phyloP scores from a whole-genome alignment of 2,797 vertebrate species.

The Stomatorhinus walkeri region DNA sequence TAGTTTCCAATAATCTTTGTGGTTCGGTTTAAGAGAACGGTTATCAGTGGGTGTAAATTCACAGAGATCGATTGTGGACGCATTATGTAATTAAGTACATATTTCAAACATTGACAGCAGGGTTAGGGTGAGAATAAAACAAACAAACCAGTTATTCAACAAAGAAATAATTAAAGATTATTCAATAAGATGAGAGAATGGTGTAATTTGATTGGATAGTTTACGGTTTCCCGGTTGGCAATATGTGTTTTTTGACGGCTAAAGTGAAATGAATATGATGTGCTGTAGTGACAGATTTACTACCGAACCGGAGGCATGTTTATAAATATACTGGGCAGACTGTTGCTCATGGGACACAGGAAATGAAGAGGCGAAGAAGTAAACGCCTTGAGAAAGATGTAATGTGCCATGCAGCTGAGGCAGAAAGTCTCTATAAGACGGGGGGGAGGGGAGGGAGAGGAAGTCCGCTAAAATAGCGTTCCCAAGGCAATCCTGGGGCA shows the following conservation, averaged over 20 bases:
- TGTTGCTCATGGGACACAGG: slow-evolving; percentile 53
- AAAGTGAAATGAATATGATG: slow-evolving; percentile 36
- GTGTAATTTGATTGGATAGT: slow-evolving; percentile 8
- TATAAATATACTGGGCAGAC: slow-evolving; percentile 48
- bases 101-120: not conserved
- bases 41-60: slow-evolving; percentile 1
- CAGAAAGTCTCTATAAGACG: no score
- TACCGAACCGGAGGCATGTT: slow-evolving; percentile 41
- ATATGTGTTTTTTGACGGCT: slow-evolving; percentile 46
- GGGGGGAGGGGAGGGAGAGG: not conserved
- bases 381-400: slow-evolving; percentile 33
- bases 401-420: not conserved
- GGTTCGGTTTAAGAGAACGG: not conserved
- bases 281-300: slow-evolving; percentile 47
- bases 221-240: slow-evolving; percentile 35
- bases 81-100: slow-evolving; percentile 3
- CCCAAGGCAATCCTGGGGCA: not conserved
- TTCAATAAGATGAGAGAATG: not conserved
- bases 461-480: not conserved
- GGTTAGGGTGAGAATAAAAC: not conserved
- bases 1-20: slow-evolving; percentile 10
- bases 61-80: not conserved
- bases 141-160: not conserved
- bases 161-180: not conserved
- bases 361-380: slow-evolving; percentile 34